phyloP scores from a whole-genome alignment of 2,888 invertebrate genomes.

The Perithous albicinctus region DNA sequence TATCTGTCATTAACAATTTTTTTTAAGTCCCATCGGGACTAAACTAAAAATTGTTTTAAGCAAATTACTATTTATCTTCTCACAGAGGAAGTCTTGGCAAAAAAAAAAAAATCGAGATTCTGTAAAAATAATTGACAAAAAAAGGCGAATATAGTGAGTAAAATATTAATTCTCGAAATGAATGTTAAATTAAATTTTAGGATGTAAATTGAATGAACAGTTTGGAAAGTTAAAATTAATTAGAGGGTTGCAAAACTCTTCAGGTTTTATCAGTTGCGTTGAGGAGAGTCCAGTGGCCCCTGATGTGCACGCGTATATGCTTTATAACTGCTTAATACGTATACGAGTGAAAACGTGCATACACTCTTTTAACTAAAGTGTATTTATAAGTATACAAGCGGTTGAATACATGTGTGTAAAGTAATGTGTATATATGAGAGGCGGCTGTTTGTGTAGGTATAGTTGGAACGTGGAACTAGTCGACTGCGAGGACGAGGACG shows the following conservation, averaged over 20 bases:
- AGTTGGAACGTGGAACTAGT: slow-evolving; percentile 41
- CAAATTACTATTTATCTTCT: too few relatives aligned
- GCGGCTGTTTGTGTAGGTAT: slow-evolving; percentile 11
- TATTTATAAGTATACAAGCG: background rate
- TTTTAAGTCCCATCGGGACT: background rate
- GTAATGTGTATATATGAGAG: background rate
- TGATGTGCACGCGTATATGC: slow-evolving; percentile 24
- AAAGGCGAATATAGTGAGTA: too few relatives aligned
- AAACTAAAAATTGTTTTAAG: too few relatives aligned
- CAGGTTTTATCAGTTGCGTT: slow-evolving; percentile 35
- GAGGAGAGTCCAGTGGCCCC: slow-evolving; percentile 34
- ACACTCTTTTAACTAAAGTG: background rate
- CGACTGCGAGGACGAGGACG: slow-evolving; percentile 44
- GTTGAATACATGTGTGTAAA: background rate
- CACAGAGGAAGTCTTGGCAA: too few relatives aligned
- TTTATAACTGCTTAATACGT: slow-evolving; percentile 19
- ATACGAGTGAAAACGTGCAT: background rate
- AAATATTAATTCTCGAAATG: too few relatives aligned
- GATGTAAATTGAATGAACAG: too few relatives aligned
- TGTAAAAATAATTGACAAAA: too few relatives aligned
- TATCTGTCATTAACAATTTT: background rate
- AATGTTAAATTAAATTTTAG: too few relatives aligned
- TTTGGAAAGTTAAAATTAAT: too few relatives aligned
- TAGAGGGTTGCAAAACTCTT: background rate
- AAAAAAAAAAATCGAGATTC: too few relatives aligned